Base-by-base conservation (phyloP, 2,888 invertebrate species). In the Rotaria sp. region DNA sequence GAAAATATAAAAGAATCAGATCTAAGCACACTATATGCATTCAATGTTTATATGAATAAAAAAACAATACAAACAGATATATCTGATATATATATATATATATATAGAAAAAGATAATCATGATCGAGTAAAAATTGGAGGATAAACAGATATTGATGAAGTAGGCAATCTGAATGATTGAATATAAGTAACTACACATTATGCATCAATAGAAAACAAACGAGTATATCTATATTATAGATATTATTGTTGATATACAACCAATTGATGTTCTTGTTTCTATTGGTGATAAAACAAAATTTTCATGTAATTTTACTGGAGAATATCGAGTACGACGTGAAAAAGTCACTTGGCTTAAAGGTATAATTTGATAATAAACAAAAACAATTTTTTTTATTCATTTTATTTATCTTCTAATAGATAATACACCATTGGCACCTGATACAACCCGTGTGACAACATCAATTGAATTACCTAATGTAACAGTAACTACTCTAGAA, bases 211-310 rank as follows among this genome's bases (percentile, higher is more conserved):
- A 67, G 67, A 67, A 67, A 67, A 67, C 67, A 67, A 67, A 67
- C 67, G 35, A 67, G 35, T 67, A 18, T 67, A 21, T 67, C 67
- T 35, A 8, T 80, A 45, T 80, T 45, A 45, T 80, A 80, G 80
- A 80, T 45, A 80, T 80, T 26, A 41, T n/a, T 41, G 41, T 80
- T 80, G n/a, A 80, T n/a, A 80, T 80, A 26, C 45, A 80, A 80
- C 80, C 80, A 45, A 45, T 38, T 80, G 80, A 45, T 45, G 80
- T 45, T 80, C 26, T 80, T 45, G 26, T 80, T 13, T 21, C 26
- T 26, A 11, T n/a, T 45, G 80, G 80, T n/a, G 26, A 80, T 13
- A 38, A 11, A 45, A 45, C 80, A 45, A 45, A 80, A 80, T 45
- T 80, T 45, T 13, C 45, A 45, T 80, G 80, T n/a, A 41, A 80